Base-by-base conservation (phyloP, 2,888 invertebrate genomes). In the Pristionchus japonicus region DNA sequence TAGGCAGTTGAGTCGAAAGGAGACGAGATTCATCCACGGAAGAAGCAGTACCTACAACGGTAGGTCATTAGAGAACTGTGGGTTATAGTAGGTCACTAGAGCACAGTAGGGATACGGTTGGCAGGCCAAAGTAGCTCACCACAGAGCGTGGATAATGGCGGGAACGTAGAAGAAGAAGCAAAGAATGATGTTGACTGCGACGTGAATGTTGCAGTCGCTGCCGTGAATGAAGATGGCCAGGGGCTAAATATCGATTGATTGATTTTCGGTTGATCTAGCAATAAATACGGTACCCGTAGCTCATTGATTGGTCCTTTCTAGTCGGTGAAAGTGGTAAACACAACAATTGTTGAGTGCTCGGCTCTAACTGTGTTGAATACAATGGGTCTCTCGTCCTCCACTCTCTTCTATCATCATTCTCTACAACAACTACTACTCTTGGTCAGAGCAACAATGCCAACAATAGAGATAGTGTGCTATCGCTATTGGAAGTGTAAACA, bases 191-290 rank as follows among this genome's bases (percentile, higher is more conserved):
- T 91, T 91, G 88, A 92, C 91, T 37, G 91, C 91, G 64, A 93
- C 92, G 89, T 93, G 93, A 87, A 92, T 92, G 90, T 93, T 93
- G 90, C 93, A 93, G 89, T 93, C 92, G 40, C 89, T 90, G 89
- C 91, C 92, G 88, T 93, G 93, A 90, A 93, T 92, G 92, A 93
- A 93, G 91, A 93, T 91, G 89, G 93, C 93, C 88, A 93, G 88
- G 86, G 93, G 93, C 92, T 93, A 89, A 77, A 47, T 74, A 77
- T 43, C n/a, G 77, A 77, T 77, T 70, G 70, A 70, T 70, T 37
- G 70, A 37, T 40, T 23, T 47, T 43, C 20, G 40, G 40, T 74
- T 74, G 70, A 40, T 74, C 11, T 67, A 20, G 1, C 57, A 23
- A 20, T n/a, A 6, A 57, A 1, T 57, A 57, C 23, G 1, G 57